Percentiles rank a stretch among this genome's conserved stretches.
Evolutionary conservation across 2,113 vertebrate genomes (phyloP).

Genomic region (Pardalotus punctatus): DNA sequence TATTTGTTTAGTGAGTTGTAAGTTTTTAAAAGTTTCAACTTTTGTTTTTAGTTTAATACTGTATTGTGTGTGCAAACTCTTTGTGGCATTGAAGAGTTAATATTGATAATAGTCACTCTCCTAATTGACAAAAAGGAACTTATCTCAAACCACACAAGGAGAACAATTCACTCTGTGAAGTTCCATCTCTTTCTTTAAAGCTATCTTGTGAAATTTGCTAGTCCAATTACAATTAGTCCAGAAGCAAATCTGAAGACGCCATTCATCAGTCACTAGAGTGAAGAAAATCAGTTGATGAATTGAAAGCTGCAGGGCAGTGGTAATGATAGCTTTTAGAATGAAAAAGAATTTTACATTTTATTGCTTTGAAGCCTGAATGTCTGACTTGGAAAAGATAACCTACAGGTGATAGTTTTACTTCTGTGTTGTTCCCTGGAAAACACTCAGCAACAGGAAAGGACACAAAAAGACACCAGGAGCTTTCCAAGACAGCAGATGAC

Average conservation of each 20-base stretch:
- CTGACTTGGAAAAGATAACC: not conserved
- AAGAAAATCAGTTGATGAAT: not conserved
- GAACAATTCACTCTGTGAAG: not conserved
- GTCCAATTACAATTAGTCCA: not conserved
- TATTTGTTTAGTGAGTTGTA: not conserved
- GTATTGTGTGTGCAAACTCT: not conserved
- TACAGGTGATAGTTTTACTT: not conserved
- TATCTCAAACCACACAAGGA: not conserved
- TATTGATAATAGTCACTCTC: not conserved
- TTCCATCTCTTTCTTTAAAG: not conserved
- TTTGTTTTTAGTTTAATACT: not conserved
- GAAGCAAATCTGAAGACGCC: not conserved
- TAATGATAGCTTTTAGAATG: not conserved
- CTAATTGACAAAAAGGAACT: not conserved
- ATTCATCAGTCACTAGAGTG: not conserved
- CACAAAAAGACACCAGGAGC: not conserved
- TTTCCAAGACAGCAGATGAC: not conserved
- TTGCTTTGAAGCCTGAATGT: not conserved
- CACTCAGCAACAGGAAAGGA: not conserved
- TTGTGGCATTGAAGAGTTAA: not conserved
- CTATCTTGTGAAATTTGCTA: not conserved
- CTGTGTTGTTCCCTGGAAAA: not conserved
- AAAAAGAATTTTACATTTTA: not conserved
- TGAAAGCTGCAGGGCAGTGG: not conserved
- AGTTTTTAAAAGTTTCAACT: not conserved